A percentile compares a stretch with the other conserved stretches of the same genome.
Conservation (phyloP, 2,113 vertebrate species). For the Vanacampus margaritifer region DNA sequence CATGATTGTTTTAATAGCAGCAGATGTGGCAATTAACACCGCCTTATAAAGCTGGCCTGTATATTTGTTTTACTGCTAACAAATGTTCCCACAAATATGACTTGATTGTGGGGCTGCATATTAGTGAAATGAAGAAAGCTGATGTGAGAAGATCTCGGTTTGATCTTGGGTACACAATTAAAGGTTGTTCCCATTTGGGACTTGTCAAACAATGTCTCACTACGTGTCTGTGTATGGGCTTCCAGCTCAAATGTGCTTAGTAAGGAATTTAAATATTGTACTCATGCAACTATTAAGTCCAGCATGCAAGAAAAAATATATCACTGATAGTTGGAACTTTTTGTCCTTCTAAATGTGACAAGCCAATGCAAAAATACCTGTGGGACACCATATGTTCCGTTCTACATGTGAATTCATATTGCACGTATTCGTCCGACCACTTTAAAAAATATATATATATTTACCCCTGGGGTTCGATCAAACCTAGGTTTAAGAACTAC, state of each 20-base stretch:
- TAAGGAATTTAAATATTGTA: slow-evolving; percentile 19
- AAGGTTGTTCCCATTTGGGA: slow-evolving; percentile 67
- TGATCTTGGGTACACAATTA: slow-evolving; percentile 70
- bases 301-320: slow-evolving; percentile 14
- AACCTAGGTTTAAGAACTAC: too few species aligned
- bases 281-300: slow-evolving; percentile 35
- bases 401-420: too few species aligned
- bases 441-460: too few species aligned
- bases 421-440: too few species aligned
- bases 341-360: slow-evolving; percentile 10
- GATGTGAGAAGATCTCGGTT: slow-evolving; percentile 61
- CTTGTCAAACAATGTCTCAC: slow-evolving; percentile 71
- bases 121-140: slow-evolving; percentile 64
- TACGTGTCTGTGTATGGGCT: slow-evolving; percentile 44
- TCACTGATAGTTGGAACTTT: slow-evolving; percentile 36
- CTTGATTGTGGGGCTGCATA: slow-evolving; percentile 73
- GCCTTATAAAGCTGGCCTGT: slow-evolving; percentile 73
- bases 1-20: slow-evolving; percentile 80
- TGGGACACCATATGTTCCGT: too few species aligned
- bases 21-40: slow-evolving; percentile 82
- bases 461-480: too few species aligned
- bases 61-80: slow-evolving; percentile 79
- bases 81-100: slow-evolving; percentile 79
- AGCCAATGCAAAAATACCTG: slow-evolving; percentile 6
- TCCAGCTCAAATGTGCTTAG: slow-evolving; percentile 38